Base-by-base conservation (phyloP, 2,888 invertebrate species). In the Drosophila buzzatii region DNA sequence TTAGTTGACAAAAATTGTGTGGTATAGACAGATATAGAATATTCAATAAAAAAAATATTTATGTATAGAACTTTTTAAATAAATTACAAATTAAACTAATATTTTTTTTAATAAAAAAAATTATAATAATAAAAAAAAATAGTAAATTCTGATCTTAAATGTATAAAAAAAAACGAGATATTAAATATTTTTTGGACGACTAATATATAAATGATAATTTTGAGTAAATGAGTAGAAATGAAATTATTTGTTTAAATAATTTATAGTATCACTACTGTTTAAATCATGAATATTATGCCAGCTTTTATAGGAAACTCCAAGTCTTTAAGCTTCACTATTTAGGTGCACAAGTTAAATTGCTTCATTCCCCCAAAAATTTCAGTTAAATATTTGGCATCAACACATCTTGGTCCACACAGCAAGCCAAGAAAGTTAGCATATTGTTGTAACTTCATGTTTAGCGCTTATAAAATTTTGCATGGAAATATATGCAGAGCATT, bases 401-500 rank as follows among this genome's bases (percentile, higher is more conserved):
- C 44, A 58, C 16, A 55, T 20, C 18, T 57, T 57, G 56, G 61
- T 51, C 16, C 45, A n/a, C 18, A n/a, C 2, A 49, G 27, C 35
- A 7, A 51, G 49, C n/a, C 45, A 37, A 33, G 12, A 51, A 45
- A 27, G 7, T n/a, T 23, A 42, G 20, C 27, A 67, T 42, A 51
- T 56, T 35, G 23, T 9, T 31, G 23, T 20, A 49, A 14, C 16
- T 42, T 27, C 45, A 39, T 61, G 31, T 39, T 59, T 66, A 37
- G 42, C 39, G 55, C n/a, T 39, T 35, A 47, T 20, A 37, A 23
- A 9, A 56, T 51, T 35, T 27, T 9, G 35, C 31, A 51, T 27
- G 58, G 44, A 47, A 55, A 49, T 55, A 47, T 67, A 51, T 67
- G 56, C 68, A 71, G 45, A 57, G 64, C 64, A 73, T 79, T 79